Percentiles rank a stretch among this genome's conserved stretches.
Conservation (phyloP, 2,888 invertebrate genomes). For the Liodrosophila aerea region DNA sequence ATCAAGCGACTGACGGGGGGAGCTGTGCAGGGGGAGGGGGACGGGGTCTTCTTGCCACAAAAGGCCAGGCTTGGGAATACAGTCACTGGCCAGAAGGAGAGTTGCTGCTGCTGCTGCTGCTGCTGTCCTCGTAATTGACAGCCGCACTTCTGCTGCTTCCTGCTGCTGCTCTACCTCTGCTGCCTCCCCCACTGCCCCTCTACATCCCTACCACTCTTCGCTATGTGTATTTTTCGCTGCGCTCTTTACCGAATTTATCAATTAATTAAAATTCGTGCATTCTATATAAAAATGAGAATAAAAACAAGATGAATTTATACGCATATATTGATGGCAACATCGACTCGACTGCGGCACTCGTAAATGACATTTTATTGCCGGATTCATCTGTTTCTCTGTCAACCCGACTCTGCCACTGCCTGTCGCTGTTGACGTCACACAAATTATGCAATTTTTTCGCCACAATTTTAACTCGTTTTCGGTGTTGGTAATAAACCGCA, state of each 20-base stretch:
- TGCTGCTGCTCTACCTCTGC: slow-evolving; percentile 35
- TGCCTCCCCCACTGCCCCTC: not conserved
- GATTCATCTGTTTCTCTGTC: slow-evolving; percentile 1
- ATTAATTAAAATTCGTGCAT: slow-evolving; percentile 79
- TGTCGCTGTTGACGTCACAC: slow-evolving; percentile 65
- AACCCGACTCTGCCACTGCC: not conserved
- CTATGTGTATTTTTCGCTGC: slow-evolving; percentile 19
- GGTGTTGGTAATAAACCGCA: slow-evolving; percentile 77
- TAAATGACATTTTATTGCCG: slow-evolving; percentile 74
- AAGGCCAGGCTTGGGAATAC: slow-evolving; percentile 34
- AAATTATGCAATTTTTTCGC: slow-evolving; percentile 78
- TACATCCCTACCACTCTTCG: slow-evolving; percentile 5
- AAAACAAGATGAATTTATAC: slow-evolving; percentile 37
- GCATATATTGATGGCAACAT: slow-evolving; percentile 33
- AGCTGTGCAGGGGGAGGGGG: not conserved
- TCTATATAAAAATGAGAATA: slow-evolving; percentile 65
- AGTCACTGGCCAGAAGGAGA: slow-evolving; percentile 30
- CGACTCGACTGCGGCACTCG: slow-evolving; percentile 46
- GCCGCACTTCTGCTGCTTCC: slow-evolving; percentile 72
- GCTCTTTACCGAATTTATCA: slow-evolving; percentile 77
- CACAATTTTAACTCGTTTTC: slow-evolving; percentile 75
- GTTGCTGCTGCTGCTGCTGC: slow-evolving; percentile 39
- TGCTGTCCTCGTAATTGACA: slow-evolving; percentile 70
- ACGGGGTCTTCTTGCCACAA: slow-evolving; percentile 33
- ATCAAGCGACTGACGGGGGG: slow-evolving; percentile 1